Evolutionary conservation across 2,888 invertebrate species (phyloP).

Genomic region (Bruchidius siliquastri): DNA sequence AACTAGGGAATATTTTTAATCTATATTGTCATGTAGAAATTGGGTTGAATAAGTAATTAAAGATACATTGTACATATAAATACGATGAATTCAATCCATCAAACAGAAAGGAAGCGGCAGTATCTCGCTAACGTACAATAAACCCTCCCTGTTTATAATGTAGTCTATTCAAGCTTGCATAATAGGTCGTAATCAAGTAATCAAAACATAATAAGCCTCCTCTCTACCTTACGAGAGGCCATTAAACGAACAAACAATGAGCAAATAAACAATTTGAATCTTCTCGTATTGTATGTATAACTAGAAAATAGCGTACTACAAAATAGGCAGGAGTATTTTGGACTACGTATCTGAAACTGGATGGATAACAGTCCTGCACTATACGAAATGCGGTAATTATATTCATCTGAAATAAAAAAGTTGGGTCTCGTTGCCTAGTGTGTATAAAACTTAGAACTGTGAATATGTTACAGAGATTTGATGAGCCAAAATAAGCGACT

Average conservation of each 20-base stretch:
- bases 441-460: no score
- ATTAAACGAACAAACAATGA: background rate
- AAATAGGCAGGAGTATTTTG: background rate
- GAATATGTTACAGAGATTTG: no score
- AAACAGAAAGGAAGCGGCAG: background rate
- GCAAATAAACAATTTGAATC: background rate
- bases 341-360: background rate
- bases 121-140: background rate
- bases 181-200: background rate
- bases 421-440: no score
- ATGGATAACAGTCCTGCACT: no score
- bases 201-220: background rate
- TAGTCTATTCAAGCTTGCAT: background rate
- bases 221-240: background rate
- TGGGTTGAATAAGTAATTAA: no score
- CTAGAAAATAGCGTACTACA: background rate
- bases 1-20: no score
- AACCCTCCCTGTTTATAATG: background rate
- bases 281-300: background rate
- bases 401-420: background rate
- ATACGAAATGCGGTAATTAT: background rate
- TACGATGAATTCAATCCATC: no score
- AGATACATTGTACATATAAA: no score
- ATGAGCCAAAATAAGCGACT: no score
- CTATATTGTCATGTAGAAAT: no score